phyloP scores from a whole-genome alignment of 2,113 vertebrate genomes.

The Cranoglanis bouderius region DNA sequence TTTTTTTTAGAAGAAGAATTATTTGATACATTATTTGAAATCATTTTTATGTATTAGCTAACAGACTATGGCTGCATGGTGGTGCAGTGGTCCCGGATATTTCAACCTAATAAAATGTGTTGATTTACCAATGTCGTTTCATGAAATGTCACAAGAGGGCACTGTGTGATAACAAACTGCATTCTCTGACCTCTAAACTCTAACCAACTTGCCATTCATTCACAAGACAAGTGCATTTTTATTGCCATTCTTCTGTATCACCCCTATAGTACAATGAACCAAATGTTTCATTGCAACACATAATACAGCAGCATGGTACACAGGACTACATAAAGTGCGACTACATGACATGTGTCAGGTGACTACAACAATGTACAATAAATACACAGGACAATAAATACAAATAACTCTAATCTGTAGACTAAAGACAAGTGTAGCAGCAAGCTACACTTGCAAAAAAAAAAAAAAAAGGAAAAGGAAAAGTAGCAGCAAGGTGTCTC shows the following conservation, averaged over 20 bases:
- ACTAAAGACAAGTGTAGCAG: neutral
- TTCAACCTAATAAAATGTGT: neutral
- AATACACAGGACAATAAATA: neutral
- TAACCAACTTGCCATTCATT: neutral
- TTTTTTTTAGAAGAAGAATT: neutral
- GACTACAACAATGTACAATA: neutral
- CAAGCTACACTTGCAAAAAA: too few species aligned
- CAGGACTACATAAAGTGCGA: neutral
- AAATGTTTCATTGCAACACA: neutral
- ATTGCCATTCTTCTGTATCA: neutral
- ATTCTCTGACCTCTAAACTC: neutral
- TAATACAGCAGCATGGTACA: neutral
- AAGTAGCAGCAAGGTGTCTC: neutral
- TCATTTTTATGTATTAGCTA: neutral
- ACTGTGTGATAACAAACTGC: neutral
- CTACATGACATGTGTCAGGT: neutral
- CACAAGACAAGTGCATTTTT: neutral
- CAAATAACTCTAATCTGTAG: too few species aligned
- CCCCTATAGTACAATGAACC: neutral
- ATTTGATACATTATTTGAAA: neutral
- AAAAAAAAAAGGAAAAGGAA: neutral
- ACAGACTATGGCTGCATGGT: neutral
- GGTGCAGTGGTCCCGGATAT: neutral
- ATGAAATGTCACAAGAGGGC: conserved; percentile 8
- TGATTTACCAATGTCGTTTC: neutral